These are phyloP conservation scores for Sussaba pulchella DNA, from an alignment of 2,888 invertebrate species.

Conservation along the genomic window DNA sequence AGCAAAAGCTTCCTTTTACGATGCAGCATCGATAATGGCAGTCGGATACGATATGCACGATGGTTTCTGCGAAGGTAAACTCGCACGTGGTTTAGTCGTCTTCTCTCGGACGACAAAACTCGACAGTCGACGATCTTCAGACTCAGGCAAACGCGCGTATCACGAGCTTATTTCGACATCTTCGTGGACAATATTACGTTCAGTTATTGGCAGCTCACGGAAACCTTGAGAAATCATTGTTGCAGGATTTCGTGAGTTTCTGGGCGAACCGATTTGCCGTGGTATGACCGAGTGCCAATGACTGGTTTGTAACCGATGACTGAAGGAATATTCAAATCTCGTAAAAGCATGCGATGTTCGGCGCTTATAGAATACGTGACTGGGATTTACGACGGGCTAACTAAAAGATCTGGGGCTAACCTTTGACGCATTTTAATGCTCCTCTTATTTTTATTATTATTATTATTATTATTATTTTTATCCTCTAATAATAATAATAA, in stretches of 20 bases:
- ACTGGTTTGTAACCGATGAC: too few relatives aligned
- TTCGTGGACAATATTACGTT: not conserved
- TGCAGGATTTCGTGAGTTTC: too few relatives aligned
- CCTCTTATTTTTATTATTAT: not conserved
- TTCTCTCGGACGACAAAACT: slow-evolving; percentile 14
- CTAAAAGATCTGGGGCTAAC: too few relatives aligned
- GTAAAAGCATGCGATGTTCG: too few relatives aligned
- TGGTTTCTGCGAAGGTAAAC: not conserved
- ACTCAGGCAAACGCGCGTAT: slow-evolving; percentile 29
- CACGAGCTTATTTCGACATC: slow-evolving; percentile 7
- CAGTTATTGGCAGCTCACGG: not conserved
- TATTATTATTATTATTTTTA: not conserved
- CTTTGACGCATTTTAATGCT: too few relatives aligned
- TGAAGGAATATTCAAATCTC: too few relatives aligned
- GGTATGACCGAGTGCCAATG: too few relatives aligned
- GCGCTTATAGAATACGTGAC: too few relatives aligned
- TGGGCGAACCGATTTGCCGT: too few relatives aligned
- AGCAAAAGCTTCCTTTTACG: slow-evolving; percentile 37
- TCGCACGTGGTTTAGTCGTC: slow-evolving; percentile 32
- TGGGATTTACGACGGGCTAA: too few relatives aligned
- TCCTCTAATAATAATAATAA: too few relatives aligned
- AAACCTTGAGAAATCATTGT: too few relatives aligned
- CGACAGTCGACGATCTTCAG: not conserved
- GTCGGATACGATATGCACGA: not conserved
- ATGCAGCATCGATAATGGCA: slow-evolving; percentile 40